Conservation (phyloP, 2,888 invertebrate genomes). For the Drosophila niveifrons region DNA sequence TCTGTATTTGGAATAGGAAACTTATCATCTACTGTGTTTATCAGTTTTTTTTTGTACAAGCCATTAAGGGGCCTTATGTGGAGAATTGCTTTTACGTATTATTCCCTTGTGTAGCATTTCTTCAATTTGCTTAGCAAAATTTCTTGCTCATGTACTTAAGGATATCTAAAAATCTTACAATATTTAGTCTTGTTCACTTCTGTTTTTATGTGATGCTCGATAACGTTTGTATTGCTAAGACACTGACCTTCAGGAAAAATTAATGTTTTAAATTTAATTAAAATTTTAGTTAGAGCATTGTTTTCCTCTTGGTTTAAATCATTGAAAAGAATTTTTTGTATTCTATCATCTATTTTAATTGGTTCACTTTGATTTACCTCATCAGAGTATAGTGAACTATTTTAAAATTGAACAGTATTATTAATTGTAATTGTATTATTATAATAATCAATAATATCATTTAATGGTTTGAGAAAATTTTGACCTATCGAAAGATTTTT, state of each 20-base stretch:
- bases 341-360: slow-evolving; percentile 22
- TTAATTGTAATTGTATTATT: slow-evolving; percentile 27
- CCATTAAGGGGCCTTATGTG: slow-evolving; percentile 62
- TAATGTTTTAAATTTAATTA: slow-evolving; percentile 28
- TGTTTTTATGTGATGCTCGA: slow-evolving; percentile 18
- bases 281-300: slow-evolving; percentile 29
- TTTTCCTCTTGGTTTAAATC: slow-evolving; percentile 25
- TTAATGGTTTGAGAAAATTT: slow-evolving; percentile 40
- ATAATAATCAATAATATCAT: slow-evolving; percentile 45
- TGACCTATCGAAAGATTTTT: slow-evolving; percentile 34
- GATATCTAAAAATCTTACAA: too few relatives aligned
- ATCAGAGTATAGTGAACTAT: slow-evolving; percentile 25
- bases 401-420: slow-evolving; percentile 21
- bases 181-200: slow-evolving; percentile 15
- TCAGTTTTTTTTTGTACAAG: slow-evolving; percentile 68
- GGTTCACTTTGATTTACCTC: slow-evolving; percentile 20
- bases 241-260: not conserved
- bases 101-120: too few relatives aligned
- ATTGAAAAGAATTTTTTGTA: slow-evolving; percentile 29
- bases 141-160: too few relatives aligned
- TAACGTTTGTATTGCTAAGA: slow-evolving; percentile 3
- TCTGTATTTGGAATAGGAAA: slow-evolving; percentile 1
- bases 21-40: slow-evolving; percentile 33
- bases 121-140: too few relatives aligned
- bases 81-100: too few relatives aligned